Base-by-base conservation (phyloP, 2,888 invertebrate species). In the Caradrina clavipalpis region DNA sequence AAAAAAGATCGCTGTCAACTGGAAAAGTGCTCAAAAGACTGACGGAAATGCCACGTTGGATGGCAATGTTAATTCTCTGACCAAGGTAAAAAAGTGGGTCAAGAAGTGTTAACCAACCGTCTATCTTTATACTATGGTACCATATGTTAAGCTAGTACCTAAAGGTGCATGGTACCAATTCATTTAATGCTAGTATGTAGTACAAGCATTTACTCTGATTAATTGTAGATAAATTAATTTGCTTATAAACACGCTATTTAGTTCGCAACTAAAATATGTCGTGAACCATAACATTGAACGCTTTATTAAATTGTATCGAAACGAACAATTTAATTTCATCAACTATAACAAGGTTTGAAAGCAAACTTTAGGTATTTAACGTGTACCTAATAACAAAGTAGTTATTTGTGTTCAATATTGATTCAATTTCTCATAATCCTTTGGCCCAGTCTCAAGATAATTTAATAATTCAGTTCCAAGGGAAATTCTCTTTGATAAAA, bases 311-410 rank as follows among this genome's bases (percentile, higher is more conserved):
- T 77, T 64, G 59, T 68, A 61, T 61, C 64, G 61, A 47, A 70
- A 64, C 67, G 54, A 68, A 61, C 72, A 73, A 77, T 78, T 77
- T 73, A 68, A 76, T 76, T 77, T 64, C 47, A 68, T 77, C 61
- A 64, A 68, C 58, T 73, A 54, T 73, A 77, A 64, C 58, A 78
- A 68, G 61, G 51, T 65, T 73, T 55, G 47, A 57, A 57, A 63
- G 59, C 56, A 54, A 69, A 78, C 63, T 73, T 57, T 78, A 63
- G 50, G 69, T 69, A 78, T 69, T 69, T 78, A 69, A 55, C 45
- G 39, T 60, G 60, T 42, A 63, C 50, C 45, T 66, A 66, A 63
- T 65, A 78, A 68, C 53, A 47, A 42, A 74, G 63, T 60, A 77
- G 55, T 69, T 71, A 57, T 71, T 77, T 62, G 64, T 69, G 73